Percentiles rank a stretch among this genome's conserved stretches.
Conservation (phyloP, 2,888 invertebrate species). For the Axea sp. region DNA sequence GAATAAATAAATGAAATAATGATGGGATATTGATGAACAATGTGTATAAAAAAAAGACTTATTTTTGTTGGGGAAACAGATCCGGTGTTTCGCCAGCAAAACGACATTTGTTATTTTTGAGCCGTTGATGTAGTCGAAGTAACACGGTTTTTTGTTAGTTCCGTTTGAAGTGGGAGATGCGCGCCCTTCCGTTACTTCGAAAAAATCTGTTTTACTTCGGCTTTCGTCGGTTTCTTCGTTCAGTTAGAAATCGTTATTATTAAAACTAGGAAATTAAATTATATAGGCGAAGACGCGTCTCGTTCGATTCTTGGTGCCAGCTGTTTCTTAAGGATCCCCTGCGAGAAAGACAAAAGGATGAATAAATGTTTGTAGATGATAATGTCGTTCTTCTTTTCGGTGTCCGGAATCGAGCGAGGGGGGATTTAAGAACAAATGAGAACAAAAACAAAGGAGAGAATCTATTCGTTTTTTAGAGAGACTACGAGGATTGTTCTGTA, state of each 20-base stretch:
- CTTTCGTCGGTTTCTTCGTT: constrained; percentile 42
- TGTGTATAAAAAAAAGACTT: constrained; percentile 48
- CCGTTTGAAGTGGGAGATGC: constrained; percentile 2
- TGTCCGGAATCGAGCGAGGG: constrained; percentile 41
- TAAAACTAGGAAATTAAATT: constrained; percentile 38
- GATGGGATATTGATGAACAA: constrained; percentile 19
- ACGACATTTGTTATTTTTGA: constrained; percentile 39
- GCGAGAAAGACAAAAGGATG: constrained; percentile 9
- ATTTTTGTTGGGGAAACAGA: constrained; percentile 47
- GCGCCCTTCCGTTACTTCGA: not conserved
- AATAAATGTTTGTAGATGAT: constrained; percentile 33
- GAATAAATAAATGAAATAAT: constrained; percentile 12
- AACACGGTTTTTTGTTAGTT: constrained; percentile 32
- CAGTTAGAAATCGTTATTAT: constrained; percentile 40
- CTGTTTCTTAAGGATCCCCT: constrained; percentile 25
- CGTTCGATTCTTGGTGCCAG: constrained; percentile 33
- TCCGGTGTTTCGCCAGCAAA: constrained; percentile 41
- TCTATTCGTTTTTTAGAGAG: constrained; percentile 53
- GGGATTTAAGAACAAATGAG: constrained; percentile 53
- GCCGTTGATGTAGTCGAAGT: constrained; percentile 39
- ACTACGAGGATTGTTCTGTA: constrained; percentile 62
- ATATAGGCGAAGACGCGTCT: constrained; percentile 18
- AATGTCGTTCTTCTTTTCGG: constrained; percentile 19
- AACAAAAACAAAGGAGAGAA: constrained; percentile 39
- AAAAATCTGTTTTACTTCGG: constrained; percentile 47